A percentile compares a stretch with the other conserved stretches of the same genome.
phyloP scores from a whole-genome alignment of 2,113 vertebrate genomes.

The Sylvietta virens region DNA sequence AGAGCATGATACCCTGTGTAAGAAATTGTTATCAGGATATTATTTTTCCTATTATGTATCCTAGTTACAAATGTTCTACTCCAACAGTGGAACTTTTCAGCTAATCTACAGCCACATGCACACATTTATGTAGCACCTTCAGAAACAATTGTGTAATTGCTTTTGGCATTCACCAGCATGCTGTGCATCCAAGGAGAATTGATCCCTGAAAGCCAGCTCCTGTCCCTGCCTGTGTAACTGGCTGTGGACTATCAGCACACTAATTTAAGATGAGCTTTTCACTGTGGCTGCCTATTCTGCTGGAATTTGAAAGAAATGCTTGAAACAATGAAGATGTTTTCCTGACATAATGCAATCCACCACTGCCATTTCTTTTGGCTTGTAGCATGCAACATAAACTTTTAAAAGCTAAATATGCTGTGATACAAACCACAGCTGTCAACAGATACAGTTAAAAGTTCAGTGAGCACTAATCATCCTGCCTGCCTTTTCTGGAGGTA shows the following conservation, averaged over 20 bases:
- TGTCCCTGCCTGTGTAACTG: background rate
- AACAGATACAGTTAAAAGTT: background rate
- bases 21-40: background rate
- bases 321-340: background rate
- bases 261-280: background rate
- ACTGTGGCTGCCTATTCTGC: background rate
- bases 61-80: background rate
- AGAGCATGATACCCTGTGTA: background rate
- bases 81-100: background rate
- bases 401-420: background rate
- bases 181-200: background rate
- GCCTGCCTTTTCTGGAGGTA: background rate
- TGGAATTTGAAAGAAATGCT: background rate
- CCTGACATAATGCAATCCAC: background rate
- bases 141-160: background rate
- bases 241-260: background rate
- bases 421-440: background rate
- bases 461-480: background rate
- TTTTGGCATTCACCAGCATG: background rate
- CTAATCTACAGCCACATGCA: background rate
- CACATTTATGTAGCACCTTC: background rate
- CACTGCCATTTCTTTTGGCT: background rate
- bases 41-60: background rate
- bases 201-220: background rate
- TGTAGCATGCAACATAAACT: background rate